Conservation (phyloP, 2,797 vertebrate genomes). For the Nannoperca obscura region DNA sequence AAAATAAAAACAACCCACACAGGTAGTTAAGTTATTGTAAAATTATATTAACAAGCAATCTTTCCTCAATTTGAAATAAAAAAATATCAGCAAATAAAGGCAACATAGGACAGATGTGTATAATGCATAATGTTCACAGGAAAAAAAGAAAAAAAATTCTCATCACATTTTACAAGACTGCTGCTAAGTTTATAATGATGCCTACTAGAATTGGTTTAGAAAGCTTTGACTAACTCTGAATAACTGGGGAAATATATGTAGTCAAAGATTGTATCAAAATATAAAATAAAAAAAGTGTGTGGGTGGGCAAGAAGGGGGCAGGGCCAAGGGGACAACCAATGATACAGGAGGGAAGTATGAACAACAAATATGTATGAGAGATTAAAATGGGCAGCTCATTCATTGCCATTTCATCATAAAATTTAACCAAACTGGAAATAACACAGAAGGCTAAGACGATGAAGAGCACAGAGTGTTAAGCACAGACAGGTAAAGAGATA, state of each 20-base stretch:
- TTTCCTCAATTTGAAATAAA: conserved; percentile 87
- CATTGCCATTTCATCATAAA: conserved; percentile 86
- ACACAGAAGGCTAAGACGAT: conserved; percentile 92
- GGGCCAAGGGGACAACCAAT: conserved; percentile 51
- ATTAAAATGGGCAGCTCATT: conserved; percentile 90
- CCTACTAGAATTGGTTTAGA: conserved; percentile 82
- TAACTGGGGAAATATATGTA: conserved; percentile 84
- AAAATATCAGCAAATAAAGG: conserved; percentile 86
- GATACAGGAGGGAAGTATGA: conserved; percentile 83
- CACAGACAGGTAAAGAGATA: conserved; percentile 93
- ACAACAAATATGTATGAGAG: conserved; percentile 91
- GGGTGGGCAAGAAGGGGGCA: conserved; percentile 25
- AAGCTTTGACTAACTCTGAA: conserved; percentile 81
- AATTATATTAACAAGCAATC: conserved; percentile 90
- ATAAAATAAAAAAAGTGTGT: conserved; percentile 66
- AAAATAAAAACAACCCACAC: conserved; percentile 65
- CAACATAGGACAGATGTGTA: conserved; percentile 84
- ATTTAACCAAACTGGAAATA: conserved; percentile 89
- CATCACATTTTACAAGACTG: conserved; percentile 85
- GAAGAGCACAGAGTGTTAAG: conserved; percentile 91
- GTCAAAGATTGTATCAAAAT: conserved; percentile 85
- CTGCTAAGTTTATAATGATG: conserved; percentile 82
- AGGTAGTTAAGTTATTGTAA: conserved; percentile 87
- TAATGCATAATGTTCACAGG: conserved; percentile 84
- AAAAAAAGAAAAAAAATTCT: conserved; percentile 63